Evolutionary conservation across 2,113 vertebrate genomes (phyloP).

Genomic region (Chunga burmeisteri): DNA sequence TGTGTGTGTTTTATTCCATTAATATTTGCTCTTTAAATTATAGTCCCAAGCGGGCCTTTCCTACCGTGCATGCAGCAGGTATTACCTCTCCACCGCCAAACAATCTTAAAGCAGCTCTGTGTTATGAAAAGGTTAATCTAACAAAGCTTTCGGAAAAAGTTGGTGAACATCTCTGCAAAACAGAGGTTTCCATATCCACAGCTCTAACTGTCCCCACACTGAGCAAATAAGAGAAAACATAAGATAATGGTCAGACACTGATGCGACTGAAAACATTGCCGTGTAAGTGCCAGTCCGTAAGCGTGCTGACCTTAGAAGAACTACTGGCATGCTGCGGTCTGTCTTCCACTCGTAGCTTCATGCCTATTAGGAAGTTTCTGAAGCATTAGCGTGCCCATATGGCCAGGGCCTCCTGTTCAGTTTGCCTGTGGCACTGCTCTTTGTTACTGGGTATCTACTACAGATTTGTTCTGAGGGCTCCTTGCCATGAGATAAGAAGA

Average conservation of each 20-base stretch:
- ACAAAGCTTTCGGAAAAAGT: neutral
- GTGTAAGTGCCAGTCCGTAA: neutral
- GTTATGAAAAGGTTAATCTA: neutral
- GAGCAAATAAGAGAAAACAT: neutral
- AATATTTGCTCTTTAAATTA: neutral
- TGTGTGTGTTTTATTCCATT: neutral
- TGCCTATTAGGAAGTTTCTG: neutral
- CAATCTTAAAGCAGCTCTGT: neutral
- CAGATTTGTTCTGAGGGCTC: neutral
- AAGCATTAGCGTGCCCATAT: neutral
- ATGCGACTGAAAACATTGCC: neutral
- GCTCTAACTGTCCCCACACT: neutral
- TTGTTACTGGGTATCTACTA: neutral
- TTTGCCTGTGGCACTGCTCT: neutral
- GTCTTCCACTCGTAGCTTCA: neutral
- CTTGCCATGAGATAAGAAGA: neutral
- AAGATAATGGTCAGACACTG: accelerated
- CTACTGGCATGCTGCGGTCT: neutral
- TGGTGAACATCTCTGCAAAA: neutral
- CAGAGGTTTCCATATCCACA: neutral
- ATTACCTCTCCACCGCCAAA: neutral
- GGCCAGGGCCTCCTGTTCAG: neutral
- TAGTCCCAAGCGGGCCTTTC: neutral
- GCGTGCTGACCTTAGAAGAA: neutral
- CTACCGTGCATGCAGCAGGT: neutral